Conservation (phyloP, 2,113 vertebrate genomes). For the Danionella cerebrum region DNA sequence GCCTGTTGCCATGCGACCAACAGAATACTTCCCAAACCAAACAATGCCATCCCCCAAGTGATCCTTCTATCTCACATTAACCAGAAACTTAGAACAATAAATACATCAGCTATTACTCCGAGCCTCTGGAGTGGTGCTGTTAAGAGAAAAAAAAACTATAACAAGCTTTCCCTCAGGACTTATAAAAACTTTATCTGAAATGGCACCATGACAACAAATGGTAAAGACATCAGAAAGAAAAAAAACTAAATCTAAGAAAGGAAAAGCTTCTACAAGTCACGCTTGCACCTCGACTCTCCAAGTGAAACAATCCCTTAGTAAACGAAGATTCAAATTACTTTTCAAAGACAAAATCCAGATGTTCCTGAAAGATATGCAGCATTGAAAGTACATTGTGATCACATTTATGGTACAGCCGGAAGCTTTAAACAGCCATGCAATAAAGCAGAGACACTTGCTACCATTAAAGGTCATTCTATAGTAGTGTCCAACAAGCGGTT, state of each 20-base stretch:
- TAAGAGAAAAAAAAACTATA: conserved; percentile 47
- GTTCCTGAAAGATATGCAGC: conserved; percentile 8
- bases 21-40: conserved; percentile 97
- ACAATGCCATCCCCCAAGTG: conserved; percentile 85
- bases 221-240: conserved; percentile 48
- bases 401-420: conserved; percentile 15
- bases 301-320: conserved; percentile 45
- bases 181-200: conserved; percentile 34
- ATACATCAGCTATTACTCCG: conserved; percentile 87
- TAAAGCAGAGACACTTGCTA: conserved; percentile 36
- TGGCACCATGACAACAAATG: conserved; percentile 40
- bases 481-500: neutral
- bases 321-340: conserved; percentile 24
- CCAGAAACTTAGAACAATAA: conserved; percentile 80
- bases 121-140: conserved; percentile 45
- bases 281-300: conserved; percentile 41
- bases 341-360: conserved; percentile 43
- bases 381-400: neutral
- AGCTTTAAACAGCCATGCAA: conserved; percentile 15
- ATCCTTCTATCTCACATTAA: conserved; percentile 76
- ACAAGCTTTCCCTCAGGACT: conserved; percentile 23
- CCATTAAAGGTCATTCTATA: conserved; percentile 21
- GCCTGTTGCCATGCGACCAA: conserved; percentile 81
- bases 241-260: conserved; percentile 1
- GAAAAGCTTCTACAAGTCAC: conserved; percentile 23